phyloP scores from a whole-genome alignment of 2,888 invertebrate species.

The Thymelicus lineola region DNA sequence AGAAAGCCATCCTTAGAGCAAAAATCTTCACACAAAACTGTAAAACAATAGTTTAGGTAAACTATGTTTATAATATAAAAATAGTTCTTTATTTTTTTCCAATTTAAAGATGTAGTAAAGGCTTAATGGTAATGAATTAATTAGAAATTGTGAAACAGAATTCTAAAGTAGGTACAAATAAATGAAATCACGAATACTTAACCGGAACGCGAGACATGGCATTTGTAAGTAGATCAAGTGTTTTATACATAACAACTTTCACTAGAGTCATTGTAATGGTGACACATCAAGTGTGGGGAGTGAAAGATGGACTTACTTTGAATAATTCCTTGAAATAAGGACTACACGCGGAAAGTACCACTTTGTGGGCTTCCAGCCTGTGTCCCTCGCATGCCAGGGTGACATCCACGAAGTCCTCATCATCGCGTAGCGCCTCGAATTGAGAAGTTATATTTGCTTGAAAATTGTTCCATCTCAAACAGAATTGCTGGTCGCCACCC shows the following conservation, averaged over 20 bases:
- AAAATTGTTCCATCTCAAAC: conserved; percentile 96
- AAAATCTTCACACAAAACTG: conserved; percentile 2
- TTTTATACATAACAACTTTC: conserved; percentile 86
- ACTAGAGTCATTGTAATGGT: conserved; percentile 85
- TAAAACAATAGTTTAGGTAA: conserved; percentile 17
- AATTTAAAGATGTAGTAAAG: conserved; percentile 45
- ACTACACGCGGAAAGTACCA: conserved; percentile 94
- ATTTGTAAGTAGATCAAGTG: conserved; percentile 86
- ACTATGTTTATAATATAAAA: conserved; percentile 22
- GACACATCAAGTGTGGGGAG: conserved; percentile 85
- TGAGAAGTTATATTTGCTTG: conserved; percentile 94
- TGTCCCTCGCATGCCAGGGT: conserved; percentile 94
- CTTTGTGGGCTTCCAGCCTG: conserved; percentile 93
- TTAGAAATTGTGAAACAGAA: conserved; percentile 84
- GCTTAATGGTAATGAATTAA: conserved; percentile 76
- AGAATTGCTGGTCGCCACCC: conserved; percentile 93
- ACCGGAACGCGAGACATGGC: conserved; percentile 85
- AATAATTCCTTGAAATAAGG: conserved; percentile 95
- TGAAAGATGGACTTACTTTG: conserved; percentile 89
- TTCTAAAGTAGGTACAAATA: conserved; percentile 83
- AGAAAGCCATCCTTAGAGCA: conserved; percentile 21
- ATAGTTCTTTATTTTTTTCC: conserved; percentile 41
- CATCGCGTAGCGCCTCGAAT: conserved; percentile 93
- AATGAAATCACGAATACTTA: conserved; percentile 85
- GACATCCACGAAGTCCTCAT: conserved; percentile 95